phyloP scores from a whole-genome alignment of 1,140 invertebrate species.

The Eulimnadia texana region DNA sequence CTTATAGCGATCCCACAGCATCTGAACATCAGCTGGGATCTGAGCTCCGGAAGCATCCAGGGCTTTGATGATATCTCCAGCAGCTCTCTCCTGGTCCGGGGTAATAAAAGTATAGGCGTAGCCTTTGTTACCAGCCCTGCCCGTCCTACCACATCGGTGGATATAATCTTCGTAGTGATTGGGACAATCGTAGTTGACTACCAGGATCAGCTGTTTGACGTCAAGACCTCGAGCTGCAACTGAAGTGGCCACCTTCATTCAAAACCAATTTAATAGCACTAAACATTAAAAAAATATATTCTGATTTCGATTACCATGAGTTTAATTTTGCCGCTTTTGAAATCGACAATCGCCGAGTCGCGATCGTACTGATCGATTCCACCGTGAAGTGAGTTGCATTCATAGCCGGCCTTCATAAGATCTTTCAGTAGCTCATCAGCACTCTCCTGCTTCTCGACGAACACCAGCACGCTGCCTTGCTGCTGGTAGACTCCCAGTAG shows the following conservation, averaged over 20 bases:
- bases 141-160: constrained; percentile 85
- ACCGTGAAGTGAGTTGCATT: constrained; percentile 92
- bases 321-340: constrained; percentile 77
- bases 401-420: constrained; percentile 90
- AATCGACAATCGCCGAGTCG: constrained; percentile 94
- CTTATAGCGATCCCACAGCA: constrained; percentile 82
- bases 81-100: constrained; percentile 78
- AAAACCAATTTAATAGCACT: constrained; percentile 3
- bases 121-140: constrained; percentile 92
- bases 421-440: constrained; percentile 88
- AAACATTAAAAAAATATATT: neutral
- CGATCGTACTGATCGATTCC: constrained; percentile 99
- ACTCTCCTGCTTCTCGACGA: constrained; percentile 98
- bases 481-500: constrained; percentile 88
- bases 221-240: constrained; percentile 93
- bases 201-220: constrained; percentile 93
- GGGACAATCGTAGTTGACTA: constrained; percentile 98
- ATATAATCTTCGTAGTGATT: constrained; percentile 99
- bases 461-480: constrained; percentile 85
- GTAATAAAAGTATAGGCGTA: constrained; percentile 93
- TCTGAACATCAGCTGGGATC: constrained; percentile 57
- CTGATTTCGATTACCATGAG: constrained; percentile 35
- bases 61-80: constrained; percentile 84
- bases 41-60: constrained; percentile 63
- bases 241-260: constrained; percentile 66